Evolutionary conservation across 1,140 invertebrate genomes (phyloP), one percentile per base, ranked within the genome.

Genomic region (Diploscapter pachys): DNA sequence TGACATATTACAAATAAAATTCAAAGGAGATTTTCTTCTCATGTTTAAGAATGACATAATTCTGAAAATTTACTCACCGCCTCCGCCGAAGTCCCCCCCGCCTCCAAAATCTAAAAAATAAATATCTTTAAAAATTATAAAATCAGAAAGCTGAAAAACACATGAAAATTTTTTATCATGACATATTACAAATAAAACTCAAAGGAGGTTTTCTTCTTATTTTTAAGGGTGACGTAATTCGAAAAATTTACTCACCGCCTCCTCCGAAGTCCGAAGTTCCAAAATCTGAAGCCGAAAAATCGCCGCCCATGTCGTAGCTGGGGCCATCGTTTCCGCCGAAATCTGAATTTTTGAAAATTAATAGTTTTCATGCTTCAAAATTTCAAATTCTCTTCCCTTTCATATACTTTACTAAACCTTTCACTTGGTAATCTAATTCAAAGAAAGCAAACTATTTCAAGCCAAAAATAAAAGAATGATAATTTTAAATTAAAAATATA

Each of bases 71-170:
- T 31, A 31, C 31, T 31, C 31, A 31, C 31, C 66, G 0, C 66
- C 66, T 68, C 66, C 66, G 8, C 66, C 66, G 50, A 68, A 68
- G 66, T 68, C 66, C 50, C n/a, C n/a, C n/a, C n/a, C n/a, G n/a
- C 66, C 66, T 6, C 66, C 66, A 54, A 68, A 68, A 31, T 68
- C n/a, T n/a, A n/a, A n/a, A n/a, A n/a, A n/a, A n/a, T n/a, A n/a
- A n/a, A n/a, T n/a, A n/a, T n/a, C n/a, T n/a, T n/a, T n/a, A n/a
- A n/a, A n/a, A n/a, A n/a, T n/a, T n/a, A n/a, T n/a, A n/a, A n/a
- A n/a, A n/a, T n/a, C n/a, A n/a, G n/a, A n/a, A n/a, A n/a, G n/a
- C n/a, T n/a, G n/a, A n/a, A n/a, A n/a, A n/a, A n/a, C n/a, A n/a
- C n/a, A n/a, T n/a, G n/a, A n/a, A n/a, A n/a, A n/a, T n/a, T n/a